A percentile compares a stretch with the other conserved stretches of the same genome.
Evolutionary conservation across 2,888 invertebrate genomes (phyloP).

Genomic region (Pyrgus malvae): DNA sequence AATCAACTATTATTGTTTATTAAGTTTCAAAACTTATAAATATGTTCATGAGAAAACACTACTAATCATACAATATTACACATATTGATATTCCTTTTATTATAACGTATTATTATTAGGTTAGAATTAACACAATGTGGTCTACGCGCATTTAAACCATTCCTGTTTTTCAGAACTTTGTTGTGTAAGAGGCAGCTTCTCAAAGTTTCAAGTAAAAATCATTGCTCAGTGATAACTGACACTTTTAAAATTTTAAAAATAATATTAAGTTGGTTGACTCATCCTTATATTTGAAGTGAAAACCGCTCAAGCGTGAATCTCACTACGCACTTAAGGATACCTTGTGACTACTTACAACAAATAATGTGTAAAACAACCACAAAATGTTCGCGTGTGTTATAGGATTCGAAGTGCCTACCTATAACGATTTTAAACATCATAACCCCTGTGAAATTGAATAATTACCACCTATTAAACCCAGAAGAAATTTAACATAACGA

Average conservation of each 20-base stretch:
- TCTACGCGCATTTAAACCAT: slow-evolving; percentile 11
- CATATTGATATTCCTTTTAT: background rate
- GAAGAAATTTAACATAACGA: too few species aligned
- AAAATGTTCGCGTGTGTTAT: too few species aligned
- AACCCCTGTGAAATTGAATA: background rate
- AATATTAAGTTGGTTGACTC: background rate
- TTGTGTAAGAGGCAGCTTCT: slow-evolving; percentile 18
- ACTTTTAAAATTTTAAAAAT: background rate
- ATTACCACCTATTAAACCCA: too few species aligned
- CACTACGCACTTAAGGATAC: too few species aligned
- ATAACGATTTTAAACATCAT: too few species aligned
- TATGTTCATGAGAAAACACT: too few species aligned
- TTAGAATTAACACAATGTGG: background rate
- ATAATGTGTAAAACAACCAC: background rate
- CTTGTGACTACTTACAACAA: background rate
- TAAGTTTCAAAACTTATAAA: too few species aligned
- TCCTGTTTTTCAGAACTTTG: slow-evolving; percentile 8
- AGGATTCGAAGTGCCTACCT: too few species aligned
- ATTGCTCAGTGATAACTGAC: background rate
- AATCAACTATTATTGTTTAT: too few species aligned
- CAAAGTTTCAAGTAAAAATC: slow-evolving; percentile 4
- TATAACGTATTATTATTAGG: background rate
- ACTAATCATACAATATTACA: too few species aligned
- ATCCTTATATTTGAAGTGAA: too few species aligned
- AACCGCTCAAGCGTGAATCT: too few species aligned